Evolutionary conservation across 2,113 vertebrate genomes (phyloP).

Genomic region (Anolis sagrei): DNA sequence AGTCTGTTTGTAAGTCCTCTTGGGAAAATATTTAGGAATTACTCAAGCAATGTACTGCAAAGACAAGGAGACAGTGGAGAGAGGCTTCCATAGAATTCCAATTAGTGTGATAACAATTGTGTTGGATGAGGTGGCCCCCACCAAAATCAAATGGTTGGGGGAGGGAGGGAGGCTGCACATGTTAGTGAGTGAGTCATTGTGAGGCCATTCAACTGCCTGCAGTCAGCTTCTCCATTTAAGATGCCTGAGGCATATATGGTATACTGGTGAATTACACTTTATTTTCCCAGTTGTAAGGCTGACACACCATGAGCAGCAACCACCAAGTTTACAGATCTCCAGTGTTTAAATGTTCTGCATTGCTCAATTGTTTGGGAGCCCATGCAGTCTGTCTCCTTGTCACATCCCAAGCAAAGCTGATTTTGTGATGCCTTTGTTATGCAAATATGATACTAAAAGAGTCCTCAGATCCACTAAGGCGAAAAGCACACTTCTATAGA

Average conservation of each 20-base stretch:
- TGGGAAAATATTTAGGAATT: constrained; percentile 22
- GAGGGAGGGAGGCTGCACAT: not conserved
- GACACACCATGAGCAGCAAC: not conserved
- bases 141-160: constrained; percentile 1
- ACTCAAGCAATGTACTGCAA: not conserved
- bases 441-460: constrained; percentile 45
- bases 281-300: not conserved
- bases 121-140: constrained; percentile 15
- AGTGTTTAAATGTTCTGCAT: not conserved
- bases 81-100: constrained; percentile 31
- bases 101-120: constrained; percentile 16
- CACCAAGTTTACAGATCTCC: not conserved
- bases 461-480: constrained; percentile 23
- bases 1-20: constrained; percentile 1
- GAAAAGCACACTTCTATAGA: constrained; percentile 36
- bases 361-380: not conserved
- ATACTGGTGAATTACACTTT: not conserved
- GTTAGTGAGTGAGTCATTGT: not conserved
- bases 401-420: constrained; percentile 41
- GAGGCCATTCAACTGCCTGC: not conserved
- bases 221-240: not conserved
- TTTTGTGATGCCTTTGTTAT: constrained; percentile 46
- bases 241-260: not conserved
- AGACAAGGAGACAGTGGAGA: not conserved
- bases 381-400: constrained; percentile 1